Evolutionary conservation across 2,888 invertebrate species (phyloP), one percentile per base, ranked within the genome.

Genomic region (Napeogenes sylphis): DNA sequence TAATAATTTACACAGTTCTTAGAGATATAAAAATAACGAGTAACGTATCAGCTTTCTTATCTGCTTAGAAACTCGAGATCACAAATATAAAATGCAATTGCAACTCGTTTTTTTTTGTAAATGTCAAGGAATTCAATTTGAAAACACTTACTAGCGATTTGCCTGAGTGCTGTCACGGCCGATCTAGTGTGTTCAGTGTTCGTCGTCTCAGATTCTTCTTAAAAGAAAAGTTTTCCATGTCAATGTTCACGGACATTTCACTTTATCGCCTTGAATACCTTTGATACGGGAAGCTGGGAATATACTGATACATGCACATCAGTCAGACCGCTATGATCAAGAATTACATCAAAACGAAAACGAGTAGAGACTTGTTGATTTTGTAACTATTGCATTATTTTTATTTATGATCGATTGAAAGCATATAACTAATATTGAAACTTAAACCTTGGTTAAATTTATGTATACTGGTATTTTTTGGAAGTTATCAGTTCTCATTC

Each of bases 241-340:
- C 90, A 63, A 89, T 84, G 66, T 84, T 84, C 73, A 85, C 86
- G 45, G 87, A 88, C 87, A 87, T 64, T 72, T 74, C 76, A 69
- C 69, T 70, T 71, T 71, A 54, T 59, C 64, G 59, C 56, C 58
- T 63, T 55, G 69, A 71, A 71, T 74, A 84, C 86, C 84, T 85
- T 81, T 85, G 85, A 85, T 86, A 80, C 77, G 79, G 77, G 77
- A 75, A 76, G 83, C 81, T 75, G 78, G 76, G 81, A 83, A 82
- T 82, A 83, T 73, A 89, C 90, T 90, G 87, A 83, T 83, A 80
- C 83, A 86, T 85, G 85, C 86, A 88, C 83, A 83, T 85, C 79
- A 78, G 81, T 75, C 75, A 75, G 80, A 78, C 69, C 72, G 75
- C 74, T 80, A 78, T 80, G 75, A 76, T 73, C 77, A 75, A 73